phyloP scores from a whole-genome alignment of 2,113 vertebrate genomes.

The Rhinogobius similis region DNA sequence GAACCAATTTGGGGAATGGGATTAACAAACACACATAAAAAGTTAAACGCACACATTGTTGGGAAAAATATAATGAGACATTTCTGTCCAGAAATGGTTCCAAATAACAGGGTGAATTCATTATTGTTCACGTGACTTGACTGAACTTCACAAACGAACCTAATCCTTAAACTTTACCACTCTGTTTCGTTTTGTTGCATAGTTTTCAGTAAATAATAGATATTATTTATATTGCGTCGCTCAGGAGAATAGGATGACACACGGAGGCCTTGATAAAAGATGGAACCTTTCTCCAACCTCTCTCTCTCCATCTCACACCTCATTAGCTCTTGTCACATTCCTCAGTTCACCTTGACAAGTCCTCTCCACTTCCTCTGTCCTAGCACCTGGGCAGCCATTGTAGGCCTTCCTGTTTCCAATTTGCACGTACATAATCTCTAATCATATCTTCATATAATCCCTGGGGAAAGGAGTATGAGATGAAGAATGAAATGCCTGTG shows the following conservation, averaged over 20 bases:
- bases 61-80: neutral
- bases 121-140: no score
- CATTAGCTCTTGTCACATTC: slow-evolving; percentile 21
- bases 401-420: neutral
- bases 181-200: neutral
- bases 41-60: neutral
- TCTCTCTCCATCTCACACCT: slow-evolving; percentile 25
- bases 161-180: neutral
- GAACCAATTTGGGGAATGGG: neutral
- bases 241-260: slow-evolving; percentile 32
- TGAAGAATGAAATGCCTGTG: slow-evolving; percentile 37
- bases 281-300: slow-evolving; percentile 35
- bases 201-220: neutral
- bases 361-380: slow-evolving; percentile 11
- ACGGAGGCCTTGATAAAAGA: slow-evolving; percentile 32
- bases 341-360: slow-evolving; percentile 22
- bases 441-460: slow-evolving; percentile 1
- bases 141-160: no score
- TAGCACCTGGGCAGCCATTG: neutral
- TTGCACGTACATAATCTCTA: neutral
- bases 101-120: no score
- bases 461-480: slow-evolving; percentile 13
- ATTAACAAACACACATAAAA: neutral
- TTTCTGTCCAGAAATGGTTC: neutral
- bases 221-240: slow-evolving; percentile 63